Evolutionary conservation across 2,888 invertebrate species (phyloP), one percentile per base, ranked within the genome.

Genomic region (Enoplolaimus lenunculus): DNA sequence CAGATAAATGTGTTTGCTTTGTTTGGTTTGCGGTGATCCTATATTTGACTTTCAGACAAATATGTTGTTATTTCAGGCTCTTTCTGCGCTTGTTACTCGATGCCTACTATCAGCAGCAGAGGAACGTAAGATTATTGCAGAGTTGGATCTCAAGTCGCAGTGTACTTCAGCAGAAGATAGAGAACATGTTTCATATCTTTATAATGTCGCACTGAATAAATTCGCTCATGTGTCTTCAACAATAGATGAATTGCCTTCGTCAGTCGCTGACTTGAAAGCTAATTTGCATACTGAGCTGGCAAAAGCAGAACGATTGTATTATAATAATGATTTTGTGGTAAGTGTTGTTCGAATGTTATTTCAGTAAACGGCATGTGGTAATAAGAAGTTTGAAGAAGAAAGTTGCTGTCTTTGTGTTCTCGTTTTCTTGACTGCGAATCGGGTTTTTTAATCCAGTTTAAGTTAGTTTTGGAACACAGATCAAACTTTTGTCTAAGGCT

Each of bases 231-330:
- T 57, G 16, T 28, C 30, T 13, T 34, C 67, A n/a, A 67, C 30
- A n/a, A n/a, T 26, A 30, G 26, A 3, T n/a, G 33, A 30, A 34
- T 26, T 67, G 7, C 31, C 3, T 7, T 2, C n/a, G 7, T 29
- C 67, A 57, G 21, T 45, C 7, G 21, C 7, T 45, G 45, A 45
- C 21, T 28, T 68, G 33, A 3, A 3, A 2, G 2, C 2, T 3
- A 68, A 68, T 59, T 34, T 28, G 7, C 2, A 34, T 29, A 26
- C 57, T 3, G 3, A 45, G 35, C 45, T 57, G 26, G 68, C 60
- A 60, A 7, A 21, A 2, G 68, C 68, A 2, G 60, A 68, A 34
- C n/a, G 68, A 13, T 28, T 68, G n/a, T 68, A 68, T 34, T 68
- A 68, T 28, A 60, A 60, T 3, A n/a, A n/a, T 26, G n/a, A 60